phyloP scores from a whole-genome alignment of 2,113 vertebrate species.

The Urocitellus parryii region DNA sequence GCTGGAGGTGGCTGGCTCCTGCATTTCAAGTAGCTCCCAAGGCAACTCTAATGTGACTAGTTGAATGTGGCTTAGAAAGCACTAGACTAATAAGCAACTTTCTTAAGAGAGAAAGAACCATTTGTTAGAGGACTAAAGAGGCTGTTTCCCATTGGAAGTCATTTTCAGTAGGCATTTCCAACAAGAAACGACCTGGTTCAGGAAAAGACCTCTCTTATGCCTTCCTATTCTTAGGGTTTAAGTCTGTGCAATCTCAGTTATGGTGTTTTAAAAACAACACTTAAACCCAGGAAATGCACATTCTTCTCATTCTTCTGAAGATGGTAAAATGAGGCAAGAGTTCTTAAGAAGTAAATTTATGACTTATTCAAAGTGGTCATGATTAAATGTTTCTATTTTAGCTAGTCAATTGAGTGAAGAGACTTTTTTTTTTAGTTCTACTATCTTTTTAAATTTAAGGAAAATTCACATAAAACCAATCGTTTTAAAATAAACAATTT shows the following conservation, averaged over 20 bases:
- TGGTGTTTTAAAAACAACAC: slow-evolving; percentile 35
- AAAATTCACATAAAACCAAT: not conserved
- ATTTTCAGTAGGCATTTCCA: not conserved
- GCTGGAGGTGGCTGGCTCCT: not conserved
- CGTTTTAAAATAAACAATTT: slow-evolving; percentile 1
- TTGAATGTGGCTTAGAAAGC: not conserved
- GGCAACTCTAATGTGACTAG: not conserved
- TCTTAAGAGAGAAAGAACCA: not conserved
- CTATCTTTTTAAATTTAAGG: not conserved
- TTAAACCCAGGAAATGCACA: not conserved
- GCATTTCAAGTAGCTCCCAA: not conserved
- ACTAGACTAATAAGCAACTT: not conserved
- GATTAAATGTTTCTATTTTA: slow-evolving; percentile 18
- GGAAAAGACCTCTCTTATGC: not conserved
- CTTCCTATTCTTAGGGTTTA: not conserved
- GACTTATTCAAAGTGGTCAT: not conserved
- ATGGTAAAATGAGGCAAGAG: not conserved
- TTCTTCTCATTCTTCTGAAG: not conserved
- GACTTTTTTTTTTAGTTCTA: not conserved
- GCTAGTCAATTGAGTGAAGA: slow-evolving; percentile 1
- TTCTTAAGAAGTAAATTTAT: not conserved
- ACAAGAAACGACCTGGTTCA: not conserved
- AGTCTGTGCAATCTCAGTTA: not conserved
- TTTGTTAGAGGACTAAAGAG: not conserved
- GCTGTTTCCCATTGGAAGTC: not conserved